A percentile compares a stretch with the other conserved stretches of the same genome.
phyloP scores from a whole-genome alignment of 2,797 vertebrate species.

The Rallus crepitans region DNA sequence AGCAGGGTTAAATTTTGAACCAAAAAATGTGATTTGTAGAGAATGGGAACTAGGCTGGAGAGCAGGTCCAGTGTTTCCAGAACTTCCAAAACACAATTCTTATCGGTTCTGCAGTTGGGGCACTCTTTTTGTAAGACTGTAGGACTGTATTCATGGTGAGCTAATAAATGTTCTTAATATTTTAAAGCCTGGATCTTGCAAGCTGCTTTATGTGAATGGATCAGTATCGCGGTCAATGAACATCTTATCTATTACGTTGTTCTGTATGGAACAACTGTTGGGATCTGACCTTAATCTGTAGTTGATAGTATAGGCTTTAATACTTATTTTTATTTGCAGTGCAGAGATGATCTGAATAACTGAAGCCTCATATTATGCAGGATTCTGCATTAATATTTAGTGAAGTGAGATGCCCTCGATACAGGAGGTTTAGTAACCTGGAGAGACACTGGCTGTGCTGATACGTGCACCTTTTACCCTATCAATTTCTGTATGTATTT shows the following conservation, averaged over 20 bases:
- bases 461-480: not conserved
- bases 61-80: not conserved
- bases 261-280: not conserved
- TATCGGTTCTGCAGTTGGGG: not conserved
- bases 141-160: not conserved
- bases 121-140: not conserved
- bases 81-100: not conserved
- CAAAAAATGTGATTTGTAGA: not conserved
- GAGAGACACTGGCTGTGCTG: not conserved
- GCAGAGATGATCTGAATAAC: not conserved
- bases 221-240: not conserved
- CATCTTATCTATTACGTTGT: not conserved
- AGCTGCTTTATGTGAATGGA: conserved; percentile 3
- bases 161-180: conserved; percentile 16
- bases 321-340: conserved; percentile 28
- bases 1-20: not conserved
- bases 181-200: conserved; percentile 14
- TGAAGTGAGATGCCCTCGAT: not conserved
- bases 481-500: not conserved
- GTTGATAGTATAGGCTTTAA: conserved; percentile 26
- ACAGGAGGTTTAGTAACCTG: not conserved
- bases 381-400: not conserved
- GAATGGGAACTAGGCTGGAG: not conserved
- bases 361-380: not conserved
- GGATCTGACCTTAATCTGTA: conserved; percentile 49